Evolutionary conservation across 92 coral and sea anemone genomes (phyloP).

Genomic region (Micromussa lordhowensis): DNA sequence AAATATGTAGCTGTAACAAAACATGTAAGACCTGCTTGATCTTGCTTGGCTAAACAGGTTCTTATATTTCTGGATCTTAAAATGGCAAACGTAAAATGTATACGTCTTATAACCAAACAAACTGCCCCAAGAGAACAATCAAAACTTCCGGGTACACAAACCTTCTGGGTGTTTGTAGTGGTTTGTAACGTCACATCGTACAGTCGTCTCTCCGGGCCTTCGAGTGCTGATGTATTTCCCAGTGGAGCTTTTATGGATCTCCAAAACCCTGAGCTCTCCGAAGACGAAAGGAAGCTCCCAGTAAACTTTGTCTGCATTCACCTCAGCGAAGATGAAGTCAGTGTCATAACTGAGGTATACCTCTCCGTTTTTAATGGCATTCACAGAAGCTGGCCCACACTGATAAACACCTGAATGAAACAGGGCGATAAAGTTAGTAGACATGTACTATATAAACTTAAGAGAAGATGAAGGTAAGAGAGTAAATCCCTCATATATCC

Average conservation of each 20-base stretch:
- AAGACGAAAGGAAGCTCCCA: slow-evolving; percentile 58
- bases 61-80: no score
- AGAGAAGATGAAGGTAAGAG: no score
- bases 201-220: slow-evolving; percentile 18
- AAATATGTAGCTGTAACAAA: no score
- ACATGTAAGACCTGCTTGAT: no score
- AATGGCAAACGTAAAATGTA: no score
- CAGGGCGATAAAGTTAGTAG: no score
- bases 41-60: no score
- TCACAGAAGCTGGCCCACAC: slow-evolving; percentile 92
- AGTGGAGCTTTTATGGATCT: not conserved
- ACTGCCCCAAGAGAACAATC: no score
- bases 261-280: slow-evolving; percentile 3
- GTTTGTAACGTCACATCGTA: slow-evolving; percentile 37
- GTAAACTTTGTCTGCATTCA: slow-evolving; percentile 83
- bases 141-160: no score
- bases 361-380: slow-evolving; percentile 84
- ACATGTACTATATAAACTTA: no score
- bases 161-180: slow-evolving; percentile 56
- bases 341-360: slow-evolving; percentile 81
- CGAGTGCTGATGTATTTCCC: slow-evolving; percentile 41
- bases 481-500: no score
- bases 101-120: no score
- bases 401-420: slow-evolving; percentile 56
- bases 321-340: slow-evolving; percentile 85